phyloP scores from a whole-genome alignment of 2,888 invertebrate genomes.

The Latrodectus elegans region DNA sequence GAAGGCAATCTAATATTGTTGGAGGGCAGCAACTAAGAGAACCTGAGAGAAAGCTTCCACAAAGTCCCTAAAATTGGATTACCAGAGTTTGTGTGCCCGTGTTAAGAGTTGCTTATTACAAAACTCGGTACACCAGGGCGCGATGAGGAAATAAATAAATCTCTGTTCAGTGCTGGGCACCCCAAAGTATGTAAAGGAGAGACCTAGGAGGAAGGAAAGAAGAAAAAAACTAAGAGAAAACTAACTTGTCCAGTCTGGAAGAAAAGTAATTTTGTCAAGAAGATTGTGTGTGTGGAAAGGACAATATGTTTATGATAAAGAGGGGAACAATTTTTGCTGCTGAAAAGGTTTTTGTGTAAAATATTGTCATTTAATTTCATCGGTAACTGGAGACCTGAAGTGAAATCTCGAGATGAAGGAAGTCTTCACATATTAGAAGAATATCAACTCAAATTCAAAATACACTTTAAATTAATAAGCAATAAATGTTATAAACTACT shows the following conservation, averaged over 20 bases:
- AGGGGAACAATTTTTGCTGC: background rate
- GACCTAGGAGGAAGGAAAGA: background rate
- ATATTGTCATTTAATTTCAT: background rate
- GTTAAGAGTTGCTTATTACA: constrained; percentile 9
- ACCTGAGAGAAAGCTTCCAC: background rate
- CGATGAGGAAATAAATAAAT: constrained; percentile 6
- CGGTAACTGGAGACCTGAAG: background rate
- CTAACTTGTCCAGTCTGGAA: background rate
- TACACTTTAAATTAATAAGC: too few relatives aligned
- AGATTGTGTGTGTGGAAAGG: background rate
- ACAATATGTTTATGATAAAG: constrained; percentile 1
- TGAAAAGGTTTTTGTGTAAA: background rate
- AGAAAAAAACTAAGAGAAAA: background rate
- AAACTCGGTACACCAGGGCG: background rate
- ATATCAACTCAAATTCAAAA: too few relatives aligned
- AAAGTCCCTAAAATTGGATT: constrained; percentile 4
- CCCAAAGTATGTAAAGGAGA: background rate
- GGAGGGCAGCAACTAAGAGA: too few relatives aligned
- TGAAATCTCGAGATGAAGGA: too few relatives aligned
- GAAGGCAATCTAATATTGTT: too few relatives aligned
- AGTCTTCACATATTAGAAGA: too few relatives aligned
- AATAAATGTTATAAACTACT: too few relatives aligned
- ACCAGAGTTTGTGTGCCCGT: background rate
- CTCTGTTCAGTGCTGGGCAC: background rate
- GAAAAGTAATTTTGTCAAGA: constrained; percentile 7